phyloP scores from a whole-genome alignment of 2,113 vertebrate genomes.

The Anarhynchus alexandrinus region DNA sequence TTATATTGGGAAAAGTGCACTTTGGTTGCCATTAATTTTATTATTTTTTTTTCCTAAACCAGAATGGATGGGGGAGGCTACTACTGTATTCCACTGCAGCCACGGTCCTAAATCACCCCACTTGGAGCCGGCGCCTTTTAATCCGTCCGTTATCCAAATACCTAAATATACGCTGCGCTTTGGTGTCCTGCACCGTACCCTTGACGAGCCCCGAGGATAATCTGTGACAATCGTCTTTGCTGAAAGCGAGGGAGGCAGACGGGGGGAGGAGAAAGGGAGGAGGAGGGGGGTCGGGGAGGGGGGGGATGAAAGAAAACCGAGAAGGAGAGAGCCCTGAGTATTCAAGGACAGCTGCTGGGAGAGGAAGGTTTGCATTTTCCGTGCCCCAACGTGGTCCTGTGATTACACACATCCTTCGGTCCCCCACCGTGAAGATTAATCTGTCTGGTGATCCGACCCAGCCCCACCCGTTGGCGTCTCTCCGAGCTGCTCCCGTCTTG shows the following conservation, averaged over 20 bases:
- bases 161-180: neutral
- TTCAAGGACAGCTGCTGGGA: neutral
- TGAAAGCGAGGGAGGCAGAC: neutral
- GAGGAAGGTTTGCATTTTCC: constrained; percentile 1
- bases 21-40: neutral
- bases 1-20: neutral
- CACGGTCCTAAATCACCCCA: neutral
- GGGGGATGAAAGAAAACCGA: neutral
- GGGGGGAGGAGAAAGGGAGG: neutral
- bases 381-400: neutral
- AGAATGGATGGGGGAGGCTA: neutral
- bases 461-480: constrained; percentile 46
- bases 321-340: neutral
- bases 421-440: constrained; percentile 10
- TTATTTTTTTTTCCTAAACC: neutral
- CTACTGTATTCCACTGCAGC: neutral
- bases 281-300: neutral
- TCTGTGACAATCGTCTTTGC: constrained; percentile 23
- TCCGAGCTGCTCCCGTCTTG: constrained; percentile 44
- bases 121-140: neutral
- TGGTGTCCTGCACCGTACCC: neutral
- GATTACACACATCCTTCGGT: neutral
- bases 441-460: neutral
- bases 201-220: neutral
- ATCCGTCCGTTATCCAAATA: neutral